A percentile compares a stretch with the other conserved stretches of the same genome.
These are phyloP conservation scores for Tangachromis dhanisi DNA, from an alignment of 2,113 vertebrate species.

Conservation along the genomic window DNA sequence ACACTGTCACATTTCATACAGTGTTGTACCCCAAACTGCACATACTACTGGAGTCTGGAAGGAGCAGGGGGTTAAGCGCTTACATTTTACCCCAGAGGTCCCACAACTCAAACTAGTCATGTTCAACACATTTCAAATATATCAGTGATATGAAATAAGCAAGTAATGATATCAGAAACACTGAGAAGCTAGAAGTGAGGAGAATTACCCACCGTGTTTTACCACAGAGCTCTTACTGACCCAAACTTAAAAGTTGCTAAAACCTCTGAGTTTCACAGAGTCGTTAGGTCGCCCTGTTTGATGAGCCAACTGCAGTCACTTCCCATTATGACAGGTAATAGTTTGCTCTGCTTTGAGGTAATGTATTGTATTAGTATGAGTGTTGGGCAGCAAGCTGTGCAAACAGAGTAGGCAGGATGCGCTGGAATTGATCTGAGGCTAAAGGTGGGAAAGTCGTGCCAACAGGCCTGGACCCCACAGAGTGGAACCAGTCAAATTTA, in stretches of 20 bases:
- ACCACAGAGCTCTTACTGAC: neutral
- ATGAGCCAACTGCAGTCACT: neutral
- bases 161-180: neutral
- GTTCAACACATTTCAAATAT: neutral
- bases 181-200: accelerated
- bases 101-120: neutral
- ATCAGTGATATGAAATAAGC: neutral
- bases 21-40: accelerated
- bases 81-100: neutral
- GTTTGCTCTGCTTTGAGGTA: slow-evolving; percentile 40
- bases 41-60: neutral
- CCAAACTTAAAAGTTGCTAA: neutral
- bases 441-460: slow-evolving; percentile 58
- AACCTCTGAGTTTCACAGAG: neutral
- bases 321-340: slow-evolving; percentile 25
- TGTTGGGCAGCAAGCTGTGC: slow-evolving; percentile 59
- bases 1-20: neutral
- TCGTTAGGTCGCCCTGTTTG: neutral
- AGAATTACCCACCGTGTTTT: neutral
- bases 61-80: neutral
- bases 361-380: slow-evolving; percentile 49
- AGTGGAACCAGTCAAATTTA: slow-evolving; percentile 67
- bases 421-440: slow-evolving; percentile 46
- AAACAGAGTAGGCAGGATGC: slow-evolving; percentile 54
- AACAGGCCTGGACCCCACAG: slow-evolving; percentile 61